Base-by-base conservation (phyloP, 2,888 invertebrate genomes). In the Agrotis clavis region DNA sequence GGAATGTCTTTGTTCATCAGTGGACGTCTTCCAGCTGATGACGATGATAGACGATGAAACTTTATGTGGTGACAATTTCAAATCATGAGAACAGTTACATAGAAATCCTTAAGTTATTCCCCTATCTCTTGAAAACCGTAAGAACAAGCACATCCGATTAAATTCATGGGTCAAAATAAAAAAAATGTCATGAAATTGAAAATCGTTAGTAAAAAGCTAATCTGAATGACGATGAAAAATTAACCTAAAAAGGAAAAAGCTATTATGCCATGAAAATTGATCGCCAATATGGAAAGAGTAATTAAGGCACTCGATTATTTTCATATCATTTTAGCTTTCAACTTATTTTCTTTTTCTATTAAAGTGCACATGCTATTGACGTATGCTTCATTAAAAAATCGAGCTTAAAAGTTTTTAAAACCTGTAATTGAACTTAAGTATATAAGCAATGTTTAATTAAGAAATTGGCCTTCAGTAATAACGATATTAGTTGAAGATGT, bases 231-330 rank as follows among this genome's bases (percentile, higher is more conserved):
- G 35, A 7, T 59, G 45, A 63, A 67, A 54, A 54, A 64, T 56
- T 14, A 30, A 53, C 1, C 0, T 35, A 51, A 67, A 68, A 66
- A 66, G 16, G 30, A 0, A 21, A 69, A 11, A 53, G 13, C 54
- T 66, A 30, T 56, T 63, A 56, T 48, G 47, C 53, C 19, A 51
- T 25, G 66, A 41, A 70, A 67, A 48, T 79, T 56, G 21, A 56
- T 53, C 13, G 35, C 35, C 19, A 47, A 21, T 53, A 54, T 69
- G 35, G 18, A 62, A 62, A 53, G 62, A 77, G 63, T 80, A 77
- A 80, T 80, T 70, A 77, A 65, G 71, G 25, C 25, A 51, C 30
- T 54, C 50, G 61, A 62, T 54, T 63, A 59, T 69, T 71, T 71
- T 60, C 51, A 4, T 59, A 72, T 74, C 70, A 77, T 77, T 77